Percentiles rank a stretch among this genome's conserved stretches.
Evolutionary conservation across 30 jellyfish, hydroid and myxozoan genomes (phyloP).

Genomic region (Catostylus mosaicus): DNA sequence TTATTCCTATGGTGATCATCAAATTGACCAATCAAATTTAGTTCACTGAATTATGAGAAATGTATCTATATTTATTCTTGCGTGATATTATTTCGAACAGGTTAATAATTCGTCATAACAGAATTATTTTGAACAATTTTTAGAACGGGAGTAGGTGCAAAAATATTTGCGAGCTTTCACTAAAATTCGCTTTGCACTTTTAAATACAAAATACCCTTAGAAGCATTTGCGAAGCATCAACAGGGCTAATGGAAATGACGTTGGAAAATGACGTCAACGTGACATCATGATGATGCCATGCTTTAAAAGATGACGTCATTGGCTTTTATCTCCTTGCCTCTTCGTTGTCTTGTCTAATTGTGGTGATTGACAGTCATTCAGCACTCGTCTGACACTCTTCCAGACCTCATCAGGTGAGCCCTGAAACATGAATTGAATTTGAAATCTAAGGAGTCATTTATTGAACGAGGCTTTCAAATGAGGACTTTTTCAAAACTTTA

Average conservation of each 20-base stretch:
- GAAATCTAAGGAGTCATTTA: too few relatives aligned
- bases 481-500: not conserved
- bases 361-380: conserved; percentile 78
- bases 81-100: too few relatives aligned
- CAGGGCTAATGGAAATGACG: not conserved
- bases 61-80: too few relatives aligned
- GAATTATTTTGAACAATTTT: too few relatives aligned
- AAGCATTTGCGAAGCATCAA: not conserved
- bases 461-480: not conserved
- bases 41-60: too few relatives aligned
- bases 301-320: not conserved
- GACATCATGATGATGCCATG: too few relatives aligned
- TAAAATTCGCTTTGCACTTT: not conserved
- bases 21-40: too few relatives aligned
- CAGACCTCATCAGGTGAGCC: conserved; percentile 82
- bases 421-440: conserved; percentile 24
- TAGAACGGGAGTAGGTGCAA: too few relatives aligned
- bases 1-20: too few relatives aligned
- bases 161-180: too few relatives aligned
- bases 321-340: conserved; percentile 1
- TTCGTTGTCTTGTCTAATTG: conserved; percentile 1
- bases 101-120: too few relatives aligned
- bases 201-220: not conserved
- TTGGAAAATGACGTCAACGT: not conserved
- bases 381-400: conserved; percentile 72